Base-by-base conservation (phyloP, 2,113 vertebrate genomes). In the Procapra przewalskii region DNA sequence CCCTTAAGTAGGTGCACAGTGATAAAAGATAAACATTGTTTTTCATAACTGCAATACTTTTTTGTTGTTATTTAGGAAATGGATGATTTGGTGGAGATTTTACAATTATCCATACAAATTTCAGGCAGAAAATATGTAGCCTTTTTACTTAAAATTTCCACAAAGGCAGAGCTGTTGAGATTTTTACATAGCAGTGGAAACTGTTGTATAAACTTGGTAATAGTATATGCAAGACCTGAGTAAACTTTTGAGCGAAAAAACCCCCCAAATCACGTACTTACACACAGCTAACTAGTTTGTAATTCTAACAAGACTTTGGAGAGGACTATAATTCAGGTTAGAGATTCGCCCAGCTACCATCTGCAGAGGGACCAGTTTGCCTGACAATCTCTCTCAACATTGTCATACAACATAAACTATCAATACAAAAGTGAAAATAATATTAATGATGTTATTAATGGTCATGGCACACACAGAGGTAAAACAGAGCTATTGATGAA, bases 21-120 rank as follows among this genome's bases (percentile, higher is more conserved):
- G 13, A 40, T 87, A 54, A 89, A 80, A 91, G 86, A 85, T 88
- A 64, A 75, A 88, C n/a, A 82, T 25, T 96, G 16, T 79, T 96
- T 91, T 92, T 84, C 16, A 94, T 54, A 94, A 48, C 59, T 92
- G 52, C 2, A 93, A 50, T 77, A 85, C 48, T 7, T 36, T 25
- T 62, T 92, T 96, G 95, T 77, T 97, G 96, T 75, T 81, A 27
- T 85, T 33, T 92, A 86, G 82, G 43, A 96, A 96, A 88, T 79
- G 55, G 40, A 67, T 88, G 93, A 52, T 88, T 92, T 82, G 27
- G 43, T 36, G 40, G 33, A 43, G n/a, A 81, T 50, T 89, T 59
- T 48, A 79, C 81, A 92, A 96, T 95, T 89, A 82, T 27, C 64
- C 54, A 83, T n/a, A 31, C 16, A 86, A 48, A 90, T n/a, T 80